These are phyloP conservation scores for Orchesella cincta DNA, from an alignment of 1,140 invertebrate species.

Conservation along the genomic window DNA sequence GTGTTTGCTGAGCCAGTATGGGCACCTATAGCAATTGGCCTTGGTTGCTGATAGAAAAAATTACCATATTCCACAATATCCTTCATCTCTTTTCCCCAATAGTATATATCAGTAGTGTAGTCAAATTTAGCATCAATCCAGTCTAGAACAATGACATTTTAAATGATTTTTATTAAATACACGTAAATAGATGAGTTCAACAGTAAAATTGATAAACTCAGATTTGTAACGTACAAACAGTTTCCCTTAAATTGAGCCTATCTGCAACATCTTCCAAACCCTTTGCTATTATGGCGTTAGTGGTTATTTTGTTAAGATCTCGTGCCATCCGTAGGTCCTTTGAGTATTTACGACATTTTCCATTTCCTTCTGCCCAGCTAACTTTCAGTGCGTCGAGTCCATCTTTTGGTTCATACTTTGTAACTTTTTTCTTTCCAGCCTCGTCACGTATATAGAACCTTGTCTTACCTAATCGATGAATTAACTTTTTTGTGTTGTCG, in stretches of 20 bases:
- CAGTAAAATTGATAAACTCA: no score
- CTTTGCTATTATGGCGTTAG: background rate
- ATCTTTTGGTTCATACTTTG: background rate
- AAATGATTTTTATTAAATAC: no score
- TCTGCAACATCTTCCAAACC: background rate
- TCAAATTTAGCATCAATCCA: background rate
- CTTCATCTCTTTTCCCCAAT: background rate
- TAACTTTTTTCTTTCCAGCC: no score
- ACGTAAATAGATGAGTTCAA: no score
- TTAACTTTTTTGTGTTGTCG: background rate
- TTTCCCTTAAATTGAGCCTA: background rate
- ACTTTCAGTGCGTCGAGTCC: background rate
- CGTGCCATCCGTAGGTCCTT: background rate
- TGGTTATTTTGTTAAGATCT: background rate
- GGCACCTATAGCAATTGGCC: background rate
- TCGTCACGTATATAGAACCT: background rate
- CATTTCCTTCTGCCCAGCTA: background rate
- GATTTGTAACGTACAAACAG: background rate
- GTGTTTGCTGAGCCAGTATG: no score
- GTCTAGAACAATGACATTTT: no score
- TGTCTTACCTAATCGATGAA: background rate
- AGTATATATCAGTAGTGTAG: background rate
- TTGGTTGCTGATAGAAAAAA: background rate
- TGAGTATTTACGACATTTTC: background rate
- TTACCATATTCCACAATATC: background rate